Evolutionary conservation across 2,888 invertebrate species (phyloP), one percentile per base, ranked within the genome.

Genomic region (Pyrocoelia pectoralis): DNA sequence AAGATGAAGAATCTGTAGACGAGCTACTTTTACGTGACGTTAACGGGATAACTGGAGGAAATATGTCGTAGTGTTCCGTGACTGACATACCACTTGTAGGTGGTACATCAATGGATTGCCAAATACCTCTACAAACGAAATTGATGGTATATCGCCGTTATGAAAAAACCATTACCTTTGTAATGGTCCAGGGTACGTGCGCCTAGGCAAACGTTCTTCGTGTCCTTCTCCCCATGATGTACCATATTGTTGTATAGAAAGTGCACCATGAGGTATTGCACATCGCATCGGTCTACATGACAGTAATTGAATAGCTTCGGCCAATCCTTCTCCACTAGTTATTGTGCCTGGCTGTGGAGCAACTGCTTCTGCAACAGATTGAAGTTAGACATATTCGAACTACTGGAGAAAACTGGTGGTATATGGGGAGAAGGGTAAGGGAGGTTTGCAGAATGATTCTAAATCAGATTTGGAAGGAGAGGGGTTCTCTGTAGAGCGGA

Each of bases 291-390:
- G 87, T 65, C 86, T 82, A 71, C 87, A 87, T 5, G 88, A 88
- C 4, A 89, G 77, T 15, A 89, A 76, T 69, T 88, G 88, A 68
- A 89, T 89, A 1, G 88, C 88, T 77, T 88, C 88, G 10, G 87
- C 86, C 46, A 89, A 81, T 14, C 89, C 88, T 74, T 89, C 89
- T 56, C 87, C 87, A 73, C 87, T 87, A 17, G 86, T 83, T 69
- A 86, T 75, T n/a, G 79, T 76, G 17, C 78, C 79, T 1, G 73
- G 68, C 49, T 70, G 73, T 8, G 73, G 60, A n/a, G 63, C 58
- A 12, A 61, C 49, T 1, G 66, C 51, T 53, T 66, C 63, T 66
- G 14, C 33, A 33, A 15, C 8, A n/a, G 6, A n/a, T n/a, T n/a
- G 4, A 24, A 24, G 24, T 24, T 24, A 24, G 24, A 3, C 24